Conservation (phyloP, 2,888 invertebrate species). For the Pseudanteris insignis region DNA sequence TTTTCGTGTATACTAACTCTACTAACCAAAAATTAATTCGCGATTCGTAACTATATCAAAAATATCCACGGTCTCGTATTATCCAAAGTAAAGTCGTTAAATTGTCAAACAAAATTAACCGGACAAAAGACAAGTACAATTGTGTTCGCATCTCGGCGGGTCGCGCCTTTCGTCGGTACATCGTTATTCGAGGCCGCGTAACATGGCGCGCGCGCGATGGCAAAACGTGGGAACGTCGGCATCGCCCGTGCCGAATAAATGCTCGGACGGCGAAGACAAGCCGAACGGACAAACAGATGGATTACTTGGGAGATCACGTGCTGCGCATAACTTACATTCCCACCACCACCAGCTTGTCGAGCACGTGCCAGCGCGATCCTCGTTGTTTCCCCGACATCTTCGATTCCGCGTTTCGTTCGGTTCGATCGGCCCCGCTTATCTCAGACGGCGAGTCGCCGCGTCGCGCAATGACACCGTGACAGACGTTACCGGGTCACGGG, state of each 20-base stretch:
- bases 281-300: slow-evolving; percentile 50
- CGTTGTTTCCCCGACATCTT: slow-evolving; percentile 36
- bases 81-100: no score
- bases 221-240: slow-evolving; percentile 31
- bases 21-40: no score
- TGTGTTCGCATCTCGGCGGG: no score
- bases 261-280: slow-evolving; percentile 48
- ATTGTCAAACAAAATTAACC: no score
- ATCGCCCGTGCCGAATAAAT: slow-evolving; percentile 45
- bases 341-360: slow-evolving; percentile 53
- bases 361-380: slow-evolving; percentile 49
- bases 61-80: no score
- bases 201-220: slow-evolving; percentile 26
- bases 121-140: no score
- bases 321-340: slow-evolving; percentile 63
- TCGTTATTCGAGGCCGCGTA: no score
- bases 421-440: slow-evolving; percentile 52
- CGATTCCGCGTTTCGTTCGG: slow-evolving; percentile 57
- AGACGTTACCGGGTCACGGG: slow-evolving; percentile 47
- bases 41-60: no score
- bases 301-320: slow-evolving; percentile 60
- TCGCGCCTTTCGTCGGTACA: no score
- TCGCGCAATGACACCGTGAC: slow-evolving; percentile 52
- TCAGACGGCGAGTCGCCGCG: slow-evolving; percentile 56
- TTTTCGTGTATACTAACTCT: no score